A percentile compares a stretch with the other conserved stretches of the same genome.
These are phyloP conservation scores for Atrina japonica DNA, from an alignment of 2,888 invertebrate genomes.

Conservation along the genomic window DNA sequence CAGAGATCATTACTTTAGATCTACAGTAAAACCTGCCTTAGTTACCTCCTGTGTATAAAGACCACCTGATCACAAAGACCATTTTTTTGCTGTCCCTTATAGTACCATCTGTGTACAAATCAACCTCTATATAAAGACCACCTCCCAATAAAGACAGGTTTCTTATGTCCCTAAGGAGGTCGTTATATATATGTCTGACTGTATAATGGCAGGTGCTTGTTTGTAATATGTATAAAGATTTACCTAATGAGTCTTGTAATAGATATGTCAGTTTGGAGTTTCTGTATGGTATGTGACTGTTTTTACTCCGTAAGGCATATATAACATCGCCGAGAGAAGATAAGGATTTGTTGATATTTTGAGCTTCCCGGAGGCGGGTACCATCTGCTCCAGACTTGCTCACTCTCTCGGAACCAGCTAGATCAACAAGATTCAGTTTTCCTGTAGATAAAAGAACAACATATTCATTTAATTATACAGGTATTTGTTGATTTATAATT, in stretches of 20 bases:
- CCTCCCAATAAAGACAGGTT: no score
- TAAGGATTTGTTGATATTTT: slow-evolving; percentile 83
- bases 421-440: slow-evolving; percentile 82
- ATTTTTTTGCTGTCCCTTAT: no score
- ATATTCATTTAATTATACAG: neutral
- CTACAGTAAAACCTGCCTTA: no score
- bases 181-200: no score
- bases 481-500: neutral
- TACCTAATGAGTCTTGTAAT: slow-evolving; percentile 83
- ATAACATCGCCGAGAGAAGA: slow-evolving; percentile 83
- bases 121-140: no score
- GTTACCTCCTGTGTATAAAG: no score
- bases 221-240: no score
- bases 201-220: no score
- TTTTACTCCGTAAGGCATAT: slow-evolving; percentile 82
- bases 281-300: slow-evolving; percentile 82
- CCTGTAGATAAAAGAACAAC: slow-evolving; percentile 61
- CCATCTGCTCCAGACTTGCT: slow-evolving; percentile 82
- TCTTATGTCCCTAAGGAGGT: no score
- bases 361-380: slow-evolving; percentile 82
- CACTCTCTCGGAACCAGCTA: slow-evolving; percentile 82
- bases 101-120: no score
- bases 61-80: no score
- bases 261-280: slow-evolving; percentile 83
- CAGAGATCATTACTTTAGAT: no score